A percentile compares a stretch with the other conserved stretches of the same genome.
These are phyloP conservation scores for Palaemon carinicauda DNA, from an alignment of 1,140 invertebrate species.

Conservation along the genomic window DNA sequence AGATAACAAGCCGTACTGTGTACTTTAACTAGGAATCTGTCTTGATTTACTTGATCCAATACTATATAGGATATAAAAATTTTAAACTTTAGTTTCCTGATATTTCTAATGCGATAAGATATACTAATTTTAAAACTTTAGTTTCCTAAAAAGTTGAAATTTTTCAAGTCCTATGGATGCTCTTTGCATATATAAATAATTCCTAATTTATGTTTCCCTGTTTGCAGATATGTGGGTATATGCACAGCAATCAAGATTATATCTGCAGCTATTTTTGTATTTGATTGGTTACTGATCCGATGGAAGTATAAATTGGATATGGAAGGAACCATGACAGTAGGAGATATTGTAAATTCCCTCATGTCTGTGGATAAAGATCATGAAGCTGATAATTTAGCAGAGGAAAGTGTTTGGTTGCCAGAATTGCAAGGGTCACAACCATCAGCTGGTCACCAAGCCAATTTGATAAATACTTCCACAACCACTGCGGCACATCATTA, in stretches of 20 bases:
- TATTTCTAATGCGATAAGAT: too few species aligned
- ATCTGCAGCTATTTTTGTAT: conserved; percentile 82
- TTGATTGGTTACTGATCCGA: conserved; percentile 87
- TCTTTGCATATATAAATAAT: not conserved
- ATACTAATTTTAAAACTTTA: too few species aligned
- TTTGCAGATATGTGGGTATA: conserved; percentile 83
- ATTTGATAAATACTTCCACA: conserved; percentile 17
- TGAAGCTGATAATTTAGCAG: conserved; percentile 35
- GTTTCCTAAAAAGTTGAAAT: not conserved
- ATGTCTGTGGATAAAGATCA: conserved; percentile 81
- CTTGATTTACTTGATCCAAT: not conserved
- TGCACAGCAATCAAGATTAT: conserved; percentile 91
- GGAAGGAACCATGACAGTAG: conserved; percentile 75
- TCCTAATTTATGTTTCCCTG: conserved; percentile 63
- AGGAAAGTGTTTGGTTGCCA: conserved; percentile 54
- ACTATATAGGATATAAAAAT: too few species aligned
- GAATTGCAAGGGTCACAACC: conserved; percentile 50
- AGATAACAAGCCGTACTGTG: too few species aligned
- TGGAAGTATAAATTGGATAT: conserved; percentile 78
- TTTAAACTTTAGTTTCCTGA: not conserved
- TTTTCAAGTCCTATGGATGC: too few species aligned
- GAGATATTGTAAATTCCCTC: conserved; percentile 84
- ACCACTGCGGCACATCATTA: conserved; percentile 2
- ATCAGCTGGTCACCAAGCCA: not conserved
- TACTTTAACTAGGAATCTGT: not conserved